phyloP scores from a whole-genome alignment of 2,797 vertebrate species.

The Sternarchorhynchus goeldii region DNA sequence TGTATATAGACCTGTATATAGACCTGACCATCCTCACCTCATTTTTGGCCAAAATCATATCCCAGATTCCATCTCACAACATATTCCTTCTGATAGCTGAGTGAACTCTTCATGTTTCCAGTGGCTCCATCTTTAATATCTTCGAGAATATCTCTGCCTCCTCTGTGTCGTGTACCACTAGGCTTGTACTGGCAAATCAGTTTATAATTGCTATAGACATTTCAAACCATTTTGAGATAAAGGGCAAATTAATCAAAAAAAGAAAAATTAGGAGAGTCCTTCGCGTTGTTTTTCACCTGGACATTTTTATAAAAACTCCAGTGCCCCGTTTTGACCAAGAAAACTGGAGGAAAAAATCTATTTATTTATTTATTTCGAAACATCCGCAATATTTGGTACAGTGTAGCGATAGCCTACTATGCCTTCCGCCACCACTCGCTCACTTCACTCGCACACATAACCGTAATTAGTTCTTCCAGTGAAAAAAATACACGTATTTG shows the following conservation, averaged over 20 bases:
- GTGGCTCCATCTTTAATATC: conserved; percentile 60
- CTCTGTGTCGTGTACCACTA: conserved; percentile 42
- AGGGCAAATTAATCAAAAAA: conserved; percentile 50
- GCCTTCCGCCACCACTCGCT: conserved; percentile 64
- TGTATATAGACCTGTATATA: conserved; percentile 23
- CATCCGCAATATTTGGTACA: conserved; percentile 79
- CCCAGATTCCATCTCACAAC: conserved; percentile 57
- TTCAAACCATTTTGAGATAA: conserved; percentile 50
- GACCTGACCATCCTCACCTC: conserved; percentile 47
- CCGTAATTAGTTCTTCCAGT: conserved; percentile 13
- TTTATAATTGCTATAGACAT: conserved; percentile 57
- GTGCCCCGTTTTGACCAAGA: conserved; percentile 48
- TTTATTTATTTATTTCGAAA: conserved; percentile 75
- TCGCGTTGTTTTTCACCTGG: conserved; percentile 50
- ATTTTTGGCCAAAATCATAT: conserved; percentile 59
- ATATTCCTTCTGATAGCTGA: conserved; percentile 59
- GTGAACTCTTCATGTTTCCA: conserved; percentile 69
- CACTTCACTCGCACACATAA: conserved; percentile 56
- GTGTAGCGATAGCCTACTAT: conserved; percentile 63
- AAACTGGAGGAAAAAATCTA: conserved; percentile 60
- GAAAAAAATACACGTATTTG: conserved; percentile 47
- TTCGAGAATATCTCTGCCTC: conserved; percentile 46
- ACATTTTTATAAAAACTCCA: conserved; percentile 52
- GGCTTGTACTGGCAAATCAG: conserved; percentile 55
- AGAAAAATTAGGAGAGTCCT: conserved; percentile 39